phyloP scores from a whole-genome alignment of 2,113 vertebrate genomes.

The Morphnarchus princeps region DNA sequence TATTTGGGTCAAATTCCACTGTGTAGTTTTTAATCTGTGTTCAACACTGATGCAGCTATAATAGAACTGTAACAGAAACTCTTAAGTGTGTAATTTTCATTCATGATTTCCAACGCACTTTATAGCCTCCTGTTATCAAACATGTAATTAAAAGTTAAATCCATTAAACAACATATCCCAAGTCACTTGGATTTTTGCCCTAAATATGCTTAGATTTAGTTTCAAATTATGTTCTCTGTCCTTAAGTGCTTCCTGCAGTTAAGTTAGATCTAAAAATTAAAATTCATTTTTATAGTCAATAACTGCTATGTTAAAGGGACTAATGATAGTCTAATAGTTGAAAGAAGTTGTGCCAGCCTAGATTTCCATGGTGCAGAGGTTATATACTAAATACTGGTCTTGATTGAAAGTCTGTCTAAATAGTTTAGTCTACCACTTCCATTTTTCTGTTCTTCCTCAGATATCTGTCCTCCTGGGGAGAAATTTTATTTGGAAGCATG shows the following conservation, averaged over 20 bases:
- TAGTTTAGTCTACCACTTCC: neutral
- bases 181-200: neutral
- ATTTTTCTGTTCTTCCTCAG: neutral
- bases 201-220: neutral
- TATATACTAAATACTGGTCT: neutral
- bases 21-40: neutral
- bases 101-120: neutral
- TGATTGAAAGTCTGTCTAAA: neutral
- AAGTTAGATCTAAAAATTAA: neutral
- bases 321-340: neutral
- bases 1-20: neutral
- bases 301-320: neutral
- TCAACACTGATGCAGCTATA: neutral
- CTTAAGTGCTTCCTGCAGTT: neutral
- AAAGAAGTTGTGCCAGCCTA: neutral
- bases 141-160: neutral
- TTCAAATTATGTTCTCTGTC: neutral
- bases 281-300: neutral
- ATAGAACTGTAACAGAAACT: neutral
- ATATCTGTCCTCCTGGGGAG: neutral
- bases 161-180: neutral
- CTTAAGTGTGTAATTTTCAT: neutral
- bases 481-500: neutral
- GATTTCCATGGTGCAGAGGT: neutral
- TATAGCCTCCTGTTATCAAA: neutral